Conservation (phyloP, 2,888 invertebrate genomes). For the Melieria crassipennis region DNA sequence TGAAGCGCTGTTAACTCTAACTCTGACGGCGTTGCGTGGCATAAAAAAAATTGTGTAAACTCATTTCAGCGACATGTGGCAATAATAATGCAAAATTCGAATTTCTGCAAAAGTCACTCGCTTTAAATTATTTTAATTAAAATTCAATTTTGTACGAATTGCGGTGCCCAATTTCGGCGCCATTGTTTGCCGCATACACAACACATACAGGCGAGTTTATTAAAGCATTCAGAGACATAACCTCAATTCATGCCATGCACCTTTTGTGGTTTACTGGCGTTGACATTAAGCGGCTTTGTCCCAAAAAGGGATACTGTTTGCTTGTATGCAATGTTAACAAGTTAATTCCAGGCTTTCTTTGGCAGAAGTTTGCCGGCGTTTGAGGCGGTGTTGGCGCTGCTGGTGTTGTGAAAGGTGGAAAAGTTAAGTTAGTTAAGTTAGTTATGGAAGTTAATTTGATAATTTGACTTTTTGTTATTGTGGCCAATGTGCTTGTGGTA, state of each 20-base stretch:
- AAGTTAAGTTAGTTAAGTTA: too few species aligned
- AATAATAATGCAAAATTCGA: too few species aligned
- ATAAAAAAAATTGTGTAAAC: too few species aligned
- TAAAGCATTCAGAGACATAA: constrained; percentile 46
- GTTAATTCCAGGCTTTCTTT: constrained; percentile 58
- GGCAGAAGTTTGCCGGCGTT: neutral
- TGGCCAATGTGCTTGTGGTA: too few species aligned
- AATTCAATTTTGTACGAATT: too few species aligned
- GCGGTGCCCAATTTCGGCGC: too few species aligned
- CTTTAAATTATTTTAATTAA: too few species aligned
- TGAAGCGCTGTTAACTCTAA: too few species aligned
- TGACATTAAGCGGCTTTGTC: constrained; percentile 52
- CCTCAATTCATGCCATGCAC: constrained; percentile 43
- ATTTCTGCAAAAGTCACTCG: too few species aligned
- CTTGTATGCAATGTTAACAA: constrained; percentile 49
- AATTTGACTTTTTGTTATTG: neutral
- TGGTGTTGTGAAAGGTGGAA: neutral
- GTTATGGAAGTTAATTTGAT: neutral
- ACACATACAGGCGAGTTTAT: constrained; percentile 33
- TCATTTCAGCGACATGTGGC: too few species aligned
- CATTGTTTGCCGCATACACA: neutral
- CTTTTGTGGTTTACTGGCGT: constrained; percentile 41
- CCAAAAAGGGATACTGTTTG: constrained; percentile 53
- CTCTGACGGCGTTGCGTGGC: too few species aligned
- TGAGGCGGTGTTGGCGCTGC: neutral